These are phyloP conservation scores for Saguinus imperator DNA, from an alignment of 2,113 vertebrate species.

Conservation along the genomic window DNA sequence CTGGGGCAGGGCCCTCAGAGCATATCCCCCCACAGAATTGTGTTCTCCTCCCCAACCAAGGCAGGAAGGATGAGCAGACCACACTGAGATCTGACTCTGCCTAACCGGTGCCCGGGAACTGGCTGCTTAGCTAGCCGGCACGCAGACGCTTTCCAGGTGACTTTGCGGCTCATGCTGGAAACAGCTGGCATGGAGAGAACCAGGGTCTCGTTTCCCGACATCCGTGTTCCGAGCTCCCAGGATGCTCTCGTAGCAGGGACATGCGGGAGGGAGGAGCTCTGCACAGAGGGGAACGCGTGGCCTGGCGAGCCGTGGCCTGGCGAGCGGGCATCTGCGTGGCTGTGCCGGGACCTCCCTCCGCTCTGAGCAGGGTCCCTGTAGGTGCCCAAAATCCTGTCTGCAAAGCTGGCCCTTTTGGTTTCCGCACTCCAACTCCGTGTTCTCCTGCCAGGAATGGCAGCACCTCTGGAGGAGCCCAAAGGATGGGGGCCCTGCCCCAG, in stretches of 20 bases:
- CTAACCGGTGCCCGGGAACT: neutral
- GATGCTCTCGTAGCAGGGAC: neutral
- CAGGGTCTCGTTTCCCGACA: neutral
- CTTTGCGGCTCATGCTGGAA: neutral
- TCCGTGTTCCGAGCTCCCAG: neutral
- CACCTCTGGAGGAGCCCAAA: neutral
- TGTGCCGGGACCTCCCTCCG: neutral
- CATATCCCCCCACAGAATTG: no score
- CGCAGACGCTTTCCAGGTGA: fast-evolving
- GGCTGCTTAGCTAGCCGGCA: neutral
- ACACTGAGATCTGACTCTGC: neutral
- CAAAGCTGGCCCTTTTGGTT: neutral
- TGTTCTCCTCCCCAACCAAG: neutral
- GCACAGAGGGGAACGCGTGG: neutral
- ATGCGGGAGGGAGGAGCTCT: neutral
- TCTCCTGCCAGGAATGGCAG: neutral
- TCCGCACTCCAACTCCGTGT: neutral
- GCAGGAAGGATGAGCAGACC: neutral
- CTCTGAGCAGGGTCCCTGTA: neutral
- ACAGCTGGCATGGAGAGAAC: neutral
- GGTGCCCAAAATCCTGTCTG: fast-evolving
- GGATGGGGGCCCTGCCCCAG: no score
- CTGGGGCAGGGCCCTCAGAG: no score
- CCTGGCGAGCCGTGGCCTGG: fast-evolving
- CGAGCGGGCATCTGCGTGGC: neutral